Evolutionary conservation across 2,888 invertebrate species (phyloP), one percentile per base, ranked within the genome.

Genomic region (Drosophila mimetica): DNA sequence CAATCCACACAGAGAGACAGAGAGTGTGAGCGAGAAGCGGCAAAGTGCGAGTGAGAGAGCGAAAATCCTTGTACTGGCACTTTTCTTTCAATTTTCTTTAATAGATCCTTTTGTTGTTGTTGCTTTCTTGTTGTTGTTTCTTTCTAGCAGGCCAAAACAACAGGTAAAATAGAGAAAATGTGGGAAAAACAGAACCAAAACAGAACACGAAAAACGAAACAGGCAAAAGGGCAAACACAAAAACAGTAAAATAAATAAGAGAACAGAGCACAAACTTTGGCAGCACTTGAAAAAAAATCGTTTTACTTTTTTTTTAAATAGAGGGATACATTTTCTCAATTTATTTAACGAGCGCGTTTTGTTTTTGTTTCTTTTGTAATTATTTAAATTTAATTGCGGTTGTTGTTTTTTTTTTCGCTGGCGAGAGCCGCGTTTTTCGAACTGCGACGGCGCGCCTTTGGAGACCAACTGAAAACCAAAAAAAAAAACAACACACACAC

Each of bases 371-470:
- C 16, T 36, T n/a, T 28, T 37, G n/a, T 34, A 20, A 16, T 39
- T 47, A n/a, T 20, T 44, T 18, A 36, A 50, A 14, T 34, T 20
- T 25, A 14, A 32, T 39, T 37, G 14, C 53, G 18, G 53, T 37
- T 53, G 28, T 36, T n/a, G n/a, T 58, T 50, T 18, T 39, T 39
- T 18, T 36, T 32, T 37, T 59, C 30, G 47, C 14, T 30, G 34
- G 57, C 42, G 25, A 25, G 50, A 67, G 70, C 69, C 59, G 71
- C 53, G 69, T 52, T 66, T 66, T 67, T 53, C 48, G 59, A 70
- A 69, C 65, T 65, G 65, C 65, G 34, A 53, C 65, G 53, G 47
- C 65, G 69, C 71, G 61, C 70, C 69, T 60, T 28, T 70, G 53
- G 53, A 70, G 53, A 50, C 61, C 48, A 71, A 70, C 42, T 70